These are phyloP conservation scores for Trissolcus brochymenae DNA, from an alignment of 2,888 invertebrate species.

Conservation along the genomic window DNA sequence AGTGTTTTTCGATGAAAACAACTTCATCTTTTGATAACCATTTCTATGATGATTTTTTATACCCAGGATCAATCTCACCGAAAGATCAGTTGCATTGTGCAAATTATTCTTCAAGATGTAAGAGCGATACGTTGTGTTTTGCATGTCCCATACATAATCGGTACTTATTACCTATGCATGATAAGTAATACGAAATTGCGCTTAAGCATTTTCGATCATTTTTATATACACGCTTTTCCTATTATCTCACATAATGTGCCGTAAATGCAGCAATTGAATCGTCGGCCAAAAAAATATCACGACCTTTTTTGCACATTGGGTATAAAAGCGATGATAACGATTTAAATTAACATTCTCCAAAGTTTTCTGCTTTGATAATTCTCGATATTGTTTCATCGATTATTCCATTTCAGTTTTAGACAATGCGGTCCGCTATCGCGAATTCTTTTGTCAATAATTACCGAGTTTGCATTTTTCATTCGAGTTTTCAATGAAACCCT, in stretches of 20 bases:
- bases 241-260: background rate
- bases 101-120: too few species aligned
- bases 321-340: background rate
- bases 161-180: too few species aligned
- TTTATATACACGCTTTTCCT: background rate
- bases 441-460: constrained; percentile 27
- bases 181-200: too few species aligned
- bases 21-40: too few species aligned
- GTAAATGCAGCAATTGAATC: background rate
- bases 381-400: constrained; percentile 21
- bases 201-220: background rate
- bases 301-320: too few species aligned
- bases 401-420: constrained; percentile 7
- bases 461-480: constrained; percentile 5
- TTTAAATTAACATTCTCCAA: constrained; percentile 17
- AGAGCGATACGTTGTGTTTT: too few species aligned
- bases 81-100: too few species aligned
- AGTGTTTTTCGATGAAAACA: too few species aligned
- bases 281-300: background rate
- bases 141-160: too few species aligned
- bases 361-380: constrained; percentile 6
- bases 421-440: constrained; percentile 2
- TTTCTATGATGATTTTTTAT: too few species aligned
- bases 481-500: too few species aligned
- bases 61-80: too few species aligned